These are phyloP conservation scores for Bombus superbus DNA, from an alignment of 1,140 invertebrate genomes.

Conservation along the genomic window DNA sequence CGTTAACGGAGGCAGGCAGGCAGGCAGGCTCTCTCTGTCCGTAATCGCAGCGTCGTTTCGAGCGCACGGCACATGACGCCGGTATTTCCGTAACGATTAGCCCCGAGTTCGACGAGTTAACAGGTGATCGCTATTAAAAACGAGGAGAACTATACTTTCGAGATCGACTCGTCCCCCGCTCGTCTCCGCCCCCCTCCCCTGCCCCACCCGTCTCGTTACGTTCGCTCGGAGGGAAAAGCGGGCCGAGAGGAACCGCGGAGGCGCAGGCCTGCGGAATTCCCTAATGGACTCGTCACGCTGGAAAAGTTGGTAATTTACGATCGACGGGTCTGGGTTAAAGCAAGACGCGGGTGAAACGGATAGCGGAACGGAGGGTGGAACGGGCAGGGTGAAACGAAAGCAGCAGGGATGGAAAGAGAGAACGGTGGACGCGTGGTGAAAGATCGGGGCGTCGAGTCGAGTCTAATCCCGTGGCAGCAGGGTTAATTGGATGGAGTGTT, in stretches of 20 bases:
- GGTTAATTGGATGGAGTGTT: constrained; percentile 81
- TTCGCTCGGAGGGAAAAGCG: background rate
- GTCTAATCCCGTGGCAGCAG: constrained; percentile 17
- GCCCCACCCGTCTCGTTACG: too few relatives aligned
- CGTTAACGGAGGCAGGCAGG: background rate
- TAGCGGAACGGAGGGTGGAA: background rate
- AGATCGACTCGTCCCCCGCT: background rate
- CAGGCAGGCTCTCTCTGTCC: too few relatives aligned
- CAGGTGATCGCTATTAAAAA: constrained; percentile 53
- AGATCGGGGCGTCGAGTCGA: background rate
- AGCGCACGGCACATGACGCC: constrained; percentile 68
- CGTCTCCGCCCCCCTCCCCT: too few relatives aligned
- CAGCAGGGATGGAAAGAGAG: background rate
- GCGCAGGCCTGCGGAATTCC: background rate
- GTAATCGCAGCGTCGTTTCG: constrained; percentile 57
- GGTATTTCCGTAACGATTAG: constrained; percentile 55
- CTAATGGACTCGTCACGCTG: constrained; percentile 22
- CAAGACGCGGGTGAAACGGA: background rate
- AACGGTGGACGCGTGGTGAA: background rate
- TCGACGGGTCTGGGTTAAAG: background rate
- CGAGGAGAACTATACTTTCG: background rate
- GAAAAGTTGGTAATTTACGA: constrained; percentile 16
- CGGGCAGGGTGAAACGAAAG: background rate
- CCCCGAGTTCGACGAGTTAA: constrained; percentile 44
- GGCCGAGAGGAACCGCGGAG: background rate